Evolutionary conservation across 37 sponge, comb jelly and placozoan genomes (phyloP).

Genomic region (Petrosia ficiformis): DNA sequence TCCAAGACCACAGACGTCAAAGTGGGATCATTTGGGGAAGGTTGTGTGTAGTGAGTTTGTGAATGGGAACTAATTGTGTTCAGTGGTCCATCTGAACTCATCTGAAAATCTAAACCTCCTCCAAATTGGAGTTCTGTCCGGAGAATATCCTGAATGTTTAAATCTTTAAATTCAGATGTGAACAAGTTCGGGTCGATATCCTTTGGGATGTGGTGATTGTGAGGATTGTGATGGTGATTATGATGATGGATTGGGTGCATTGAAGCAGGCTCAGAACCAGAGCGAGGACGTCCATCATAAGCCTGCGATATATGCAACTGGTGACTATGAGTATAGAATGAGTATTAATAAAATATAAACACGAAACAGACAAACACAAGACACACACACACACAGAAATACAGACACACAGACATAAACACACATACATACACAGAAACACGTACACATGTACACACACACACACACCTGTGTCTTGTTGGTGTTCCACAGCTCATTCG

Average conservation of each 20-base stretch:
- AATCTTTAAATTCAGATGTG: background rate
- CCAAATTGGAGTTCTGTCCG: background rate
- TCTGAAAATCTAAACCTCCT: background rate
- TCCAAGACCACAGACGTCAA: slow-evolving; percentile 37
- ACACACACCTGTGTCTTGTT: slow-evolving; percentile 31
- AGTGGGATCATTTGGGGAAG: slow-evolving; percentile 37
- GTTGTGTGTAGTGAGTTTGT: slow-evolving; percentile 3
- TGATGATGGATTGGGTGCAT: background rate
- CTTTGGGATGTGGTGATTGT: background rate
- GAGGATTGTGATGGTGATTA: background rate
- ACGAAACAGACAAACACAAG: background rate
- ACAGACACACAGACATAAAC: background rate
- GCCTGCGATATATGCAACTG: slow-evolving; percentile 58
- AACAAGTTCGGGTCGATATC: slow-evolving; percentile 2
- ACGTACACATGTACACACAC: background rate
- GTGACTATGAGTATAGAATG: slow-evolving; percentile 19
- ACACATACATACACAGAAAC: background rate
- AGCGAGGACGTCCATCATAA: slow-evolving; percentile 50
- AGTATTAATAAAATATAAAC: background rate
- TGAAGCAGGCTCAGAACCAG: slow-evolving; percentile 59
- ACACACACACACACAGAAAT: background rate
- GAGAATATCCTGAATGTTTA: background rate
- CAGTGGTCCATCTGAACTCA: background rate
- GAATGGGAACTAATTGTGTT: background rate
- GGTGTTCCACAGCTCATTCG: slow-evolving; percentile 15